Base-by-base conservation (phyloP, 2,888 invertebrate species). In the Apamea crenata region DNA sequence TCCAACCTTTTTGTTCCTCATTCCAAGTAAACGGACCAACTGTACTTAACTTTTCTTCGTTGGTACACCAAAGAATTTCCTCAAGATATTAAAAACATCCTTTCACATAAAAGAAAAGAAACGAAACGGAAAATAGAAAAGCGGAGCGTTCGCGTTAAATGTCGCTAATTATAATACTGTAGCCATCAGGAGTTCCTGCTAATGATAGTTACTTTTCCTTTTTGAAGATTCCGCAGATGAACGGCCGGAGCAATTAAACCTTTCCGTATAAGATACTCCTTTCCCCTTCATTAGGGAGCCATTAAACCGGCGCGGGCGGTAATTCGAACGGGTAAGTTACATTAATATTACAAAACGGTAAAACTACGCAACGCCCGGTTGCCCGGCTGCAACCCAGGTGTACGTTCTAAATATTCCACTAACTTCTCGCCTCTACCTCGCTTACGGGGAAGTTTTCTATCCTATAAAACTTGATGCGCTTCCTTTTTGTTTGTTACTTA, bases 141-240 rank as follows among this genome's bases (percentile, higher is more conserved):
- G 59, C 59, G 66, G 63, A 72, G 79, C 84, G 76, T 82, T 81
- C 73, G 75, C 80, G 75, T 81, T 84, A 82, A 90, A 86, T 90
- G 87, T 87, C 90, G 75, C 85, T 89, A 89, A 90, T 90, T 87
- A 89, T 88, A 74, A 84, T 81, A 85, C 80, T 79, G 81, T 73
- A 81, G 83, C 86, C 83, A 82, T 75, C 79, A 74, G 29, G 80
- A 74, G 86, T 87, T 78, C 59, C 79, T 74, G 85, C 89, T 92
- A 91, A 92, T 90, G 91, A 88, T 88, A 87, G 88, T 87, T 89
- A 89, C 90, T 90, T 90, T 89, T 86, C 85, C 87, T 90, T 91
- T 91, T 91, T 90, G 87, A 84, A 86, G 88, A 91, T 90, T 84
- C 89, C 88, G 67, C 84, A 83, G 86, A 89, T 89, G 88, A 90